A percentile compares a stretch with the other conserved stretches of the same genome.
These are phyloP conservation scores for Alsophila aescularia DNA, from an alignment of 2,888 invertebrate genomes.

Conservation along the genomic window DNA sequence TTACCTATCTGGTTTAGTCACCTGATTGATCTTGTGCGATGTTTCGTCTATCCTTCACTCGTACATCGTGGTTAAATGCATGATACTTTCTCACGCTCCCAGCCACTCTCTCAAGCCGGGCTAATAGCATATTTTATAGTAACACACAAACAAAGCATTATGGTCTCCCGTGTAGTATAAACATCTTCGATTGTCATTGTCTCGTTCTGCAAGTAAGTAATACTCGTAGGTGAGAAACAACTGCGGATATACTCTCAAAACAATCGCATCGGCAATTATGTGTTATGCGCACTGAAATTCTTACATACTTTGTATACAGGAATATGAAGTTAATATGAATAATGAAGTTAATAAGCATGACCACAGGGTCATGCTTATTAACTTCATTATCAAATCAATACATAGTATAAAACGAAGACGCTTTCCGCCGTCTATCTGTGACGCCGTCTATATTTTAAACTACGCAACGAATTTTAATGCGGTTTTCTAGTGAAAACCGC, in stretches of 20 bases:
- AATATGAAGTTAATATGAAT: too few relatives aligned
- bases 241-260: constrained; percentile 47
- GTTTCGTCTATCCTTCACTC: neutral
- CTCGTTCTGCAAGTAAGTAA: constrained; percentile 25
- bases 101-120: neutral
- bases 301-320: neutral
- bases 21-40: neutral
- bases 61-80: neutral
- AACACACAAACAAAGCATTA: constrained; percentile 44
- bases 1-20: too few relatives aligned
- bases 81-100: constrained; percentile 14
- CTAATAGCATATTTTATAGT: constrained; percentile 23
- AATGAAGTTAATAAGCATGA: too few relatives aligned
- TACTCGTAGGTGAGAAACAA: constrained; percentile 41
- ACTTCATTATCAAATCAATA: too few relatives aligned
- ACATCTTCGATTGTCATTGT: constrained; percentile 46
- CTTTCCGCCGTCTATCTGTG: too few relatives aligned
- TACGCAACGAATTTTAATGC: too few relatives aligned
- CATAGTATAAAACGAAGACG: too few relatives aligned
- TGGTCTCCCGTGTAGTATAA: constrained; percentile 35
- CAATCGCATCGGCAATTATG: constrained; percentile 38
- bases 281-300: neutral
- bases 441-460: too few relatives aligned
- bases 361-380: too few relatives aligned
- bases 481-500: too few relatives aligned